Evolutionary conservation across 2,797 vertebrate genomes (phyloP).

Genomic region (Mormyrops attenuatus): DNA sequence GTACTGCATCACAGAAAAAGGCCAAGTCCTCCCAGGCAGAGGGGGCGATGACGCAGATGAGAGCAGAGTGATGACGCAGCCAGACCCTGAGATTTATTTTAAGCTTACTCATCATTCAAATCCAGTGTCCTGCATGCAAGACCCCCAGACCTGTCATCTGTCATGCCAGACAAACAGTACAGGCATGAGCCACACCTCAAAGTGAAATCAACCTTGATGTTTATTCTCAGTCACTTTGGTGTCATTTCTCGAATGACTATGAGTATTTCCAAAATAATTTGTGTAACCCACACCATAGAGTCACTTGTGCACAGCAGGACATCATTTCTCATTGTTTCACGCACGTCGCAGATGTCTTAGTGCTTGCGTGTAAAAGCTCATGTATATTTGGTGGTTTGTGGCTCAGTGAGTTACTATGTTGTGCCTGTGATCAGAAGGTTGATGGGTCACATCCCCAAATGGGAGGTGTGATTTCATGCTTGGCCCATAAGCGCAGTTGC

Average conservation of each 20-base stretch:
- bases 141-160: background rate
- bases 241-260: background rate
- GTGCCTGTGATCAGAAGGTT: background rate
- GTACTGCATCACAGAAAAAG: conserved; percentile 31
- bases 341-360: background rate
- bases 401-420: background rate
- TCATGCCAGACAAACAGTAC: background rate
- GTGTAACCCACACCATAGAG: background rate
- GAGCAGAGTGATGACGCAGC: conserved; percentile 29
- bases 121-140: background rate
- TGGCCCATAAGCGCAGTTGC: background rate
- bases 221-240: background rate
- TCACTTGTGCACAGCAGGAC: background rate
- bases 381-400: background rate
- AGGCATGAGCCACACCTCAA: background rate
- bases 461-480: background rate
- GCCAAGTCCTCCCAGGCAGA: conserved; percentile 20
- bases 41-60: conserved; percentile 35
- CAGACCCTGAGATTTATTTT: background rate
- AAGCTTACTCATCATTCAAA: conserved; percentile 8
- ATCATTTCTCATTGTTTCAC: background rate
- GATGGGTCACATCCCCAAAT: background rate
- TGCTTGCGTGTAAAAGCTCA: background rate
- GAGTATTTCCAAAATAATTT: background rate
- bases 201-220: background rate